Evolutionary conservation across 2,113 vertebrate species (phyloP).

Genomic region (Desmodus rotundus): DNA sequence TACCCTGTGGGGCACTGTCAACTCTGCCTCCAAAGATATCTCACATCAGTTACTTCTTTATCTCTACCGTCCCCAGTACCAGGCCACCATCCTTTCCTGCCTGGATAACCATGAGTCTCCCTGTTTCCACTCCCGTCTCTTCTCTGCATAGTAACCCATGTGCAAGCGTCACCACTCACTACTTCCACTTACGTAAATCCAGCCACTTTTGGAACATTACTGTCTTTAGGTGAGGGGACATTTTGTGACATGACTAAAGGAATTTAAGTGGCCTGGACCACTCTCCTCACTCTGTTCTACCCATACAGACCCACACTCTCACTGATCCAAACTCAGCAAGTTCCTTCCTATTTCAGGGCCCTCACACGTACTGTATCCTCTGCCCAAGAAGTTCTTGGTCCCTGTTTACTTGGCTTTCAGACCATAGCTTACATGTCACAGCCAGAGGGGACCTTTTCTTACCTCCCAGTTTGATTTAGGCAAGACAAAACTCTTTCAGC

Average conservation of each 20-base stretch:
- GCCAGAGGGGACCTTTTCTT: not conserved
- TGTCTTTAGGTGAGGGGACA: not conserved
- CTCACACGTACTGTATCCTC: not conserved
- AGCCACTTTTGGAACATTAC: not conserved
- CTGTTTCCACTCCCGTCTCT: not conserved
- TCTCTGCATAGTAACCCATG: not conserved
- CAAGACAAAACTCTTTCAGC: not conserved
- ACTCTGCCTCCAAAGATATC: not conserved
- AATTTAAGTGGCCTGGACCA: not conserved
- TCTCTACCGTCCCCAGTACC: not conserved
- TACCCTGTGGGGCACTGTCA: not conserved
- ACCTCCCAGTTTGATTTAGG: not conserved
- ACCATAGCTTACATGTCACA: not conserved
- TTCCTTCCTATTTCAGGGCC: not conserved
- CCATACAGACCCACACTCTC: not conserved
- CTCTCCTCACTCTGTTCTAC: not conserved
- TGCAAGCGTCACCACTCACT: not conserved
- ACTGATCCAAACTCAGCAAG: not conserved
- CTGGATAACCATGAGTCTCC: not conserved
- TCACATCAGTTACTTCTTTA: not conserved
- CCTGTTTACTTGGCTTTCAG: not conserved
- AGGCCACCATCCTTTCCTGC: not conserved
- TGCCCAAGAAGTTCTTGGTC: not conserved
- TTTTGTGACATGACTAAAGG: not conserved
- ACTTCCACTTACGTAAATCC: not conserved